These are phyloP conservation scores for Cepaea hortensis DNA, from an alignment of 2,888 invertebrate genomes.

Conservation along the genomic window DNA sequence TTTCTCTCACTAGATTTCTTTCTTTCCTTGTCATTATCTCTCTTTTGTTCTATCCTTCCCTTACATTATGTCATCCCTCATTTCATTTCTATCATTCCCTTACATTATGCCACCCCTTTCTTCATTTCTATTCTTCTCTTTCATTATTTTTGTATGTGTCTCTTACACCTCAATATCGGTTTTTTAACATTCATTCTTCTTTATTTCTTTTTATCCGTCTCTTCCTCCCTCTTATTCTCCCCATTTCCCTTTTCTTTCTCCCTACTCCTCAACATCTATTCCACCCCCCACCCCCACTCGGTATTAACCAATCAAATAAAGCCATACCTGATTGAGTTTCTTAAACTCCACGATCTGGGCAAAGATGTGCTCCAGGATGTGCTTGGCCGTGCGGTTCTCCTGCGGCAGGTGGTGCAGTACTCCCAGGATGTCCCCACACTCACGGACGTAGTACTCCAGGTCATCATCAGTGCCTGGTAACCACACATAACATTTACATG, in stretches of 20 bases:
- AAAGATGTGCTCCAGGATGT: constrained; percentile 87
- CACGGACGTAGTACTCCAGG: constrained; percentile 91
- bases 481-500: neutral
- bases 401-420: constrained; percentile 77
- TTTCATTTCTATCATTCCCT: neutral
- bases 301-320: neutral
- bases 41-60: neutral
- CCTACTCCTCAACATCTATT: neutral
- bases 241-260: neutral
- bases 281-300: no score
- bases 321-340: constrained; percentile 79
- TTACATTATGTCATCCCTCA: neutral
- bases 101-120: neutral
- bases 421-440: constrained; percentile 89
- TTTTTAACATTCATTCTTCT: neutral
- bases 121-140: neutral
- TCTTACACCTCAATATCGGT: neutral
- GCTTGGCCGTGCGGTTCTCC: constrained; percentile 77
- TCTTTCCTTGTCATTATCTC: neutral
- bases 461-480: constrained; percentile 84
- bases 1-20: no score
- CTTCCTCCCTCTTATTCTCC: neutral
- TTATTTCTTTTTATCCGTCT: neutral
- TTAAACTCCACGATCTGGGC: constrained; percentile 89
- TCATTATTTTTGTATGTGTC: neutral